Percentiles rank a stretch among this genome's conserved stretches.
Conservation (phyloP, 2,888 invertebrate genomes). For the Thymelicus sylvestris region DNA sequence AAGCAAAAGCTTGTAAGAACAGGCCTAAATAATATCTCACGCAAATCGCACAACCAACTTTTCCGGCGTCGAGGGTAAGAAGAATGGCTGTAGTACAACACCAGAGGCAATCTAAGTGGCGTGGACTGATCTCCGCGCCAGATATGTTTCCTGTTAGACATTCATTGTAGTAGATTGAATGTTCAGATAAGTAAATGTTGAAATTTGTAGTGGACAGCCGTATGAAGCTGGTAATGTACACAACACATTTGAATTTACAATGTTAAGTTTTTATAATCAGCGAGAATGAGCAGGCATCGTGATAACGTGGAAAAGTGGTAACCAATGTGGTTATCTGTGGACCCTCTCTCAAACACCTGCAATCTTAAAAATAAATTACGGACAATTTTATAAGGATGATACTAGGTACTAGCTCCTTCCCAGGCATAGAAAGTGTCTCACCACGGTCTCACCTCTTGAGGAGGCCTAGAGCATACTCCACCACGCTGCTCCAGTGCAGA, state of each 20-base stretch:
- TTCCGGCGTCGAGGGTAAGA: slow-evolving; percentile 20
- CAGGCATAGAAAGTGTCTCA: too few relatives aligned
- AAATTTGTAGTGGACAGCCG: not conserved
- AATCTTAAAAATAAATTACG: too few relatives aligned
- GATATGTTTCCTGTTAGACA: slow-evolving; percentile 15
- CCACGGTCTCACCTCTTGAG: too few relatives aligned
- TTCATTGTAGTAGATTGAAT: slow-evolving; percentile 19
- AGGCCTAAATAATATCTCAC: slow-evolving; percentile 11
- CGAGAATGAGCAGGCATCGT: too few relatives aligned
- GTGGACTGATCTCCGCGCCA: not conserved
- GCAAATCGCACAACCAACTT: slow-evolving; percentile 7
- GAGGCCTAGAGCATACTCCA: too few relatives aligned
- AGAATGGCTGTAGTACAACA: slow-evolving; percentile 23
- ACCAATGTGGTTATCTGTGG: too few relatives aligned
- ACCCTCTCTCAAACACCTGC: too few relatives aligned
- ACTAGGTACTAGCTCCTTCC: too few relatives aligned
- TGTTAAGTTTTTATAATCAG: not conserved
- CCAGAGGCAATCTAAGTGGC: slow-evolving; percentile 21
- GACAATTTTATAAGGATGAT: too few relatives aligned
- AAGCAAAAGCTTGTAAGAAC: slow-evolving; percentile 1
- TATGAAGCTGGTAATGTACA: slow-evolving; percentile 6
- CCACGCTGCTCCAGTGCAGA: too few relatives aligned
- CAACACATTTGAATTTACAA: not conserved
- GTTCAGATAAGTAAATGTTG: not conserved
- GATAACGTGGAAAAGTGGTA: too few relatives aligned